Percentiles rank a stretch among this genome's conserved stretches.
These are phyloP conservation scores for Urophycis tenuis DNA, from an alignment of 2,797 vertebrate genomes.

Conservation along the genomic window DNA sequence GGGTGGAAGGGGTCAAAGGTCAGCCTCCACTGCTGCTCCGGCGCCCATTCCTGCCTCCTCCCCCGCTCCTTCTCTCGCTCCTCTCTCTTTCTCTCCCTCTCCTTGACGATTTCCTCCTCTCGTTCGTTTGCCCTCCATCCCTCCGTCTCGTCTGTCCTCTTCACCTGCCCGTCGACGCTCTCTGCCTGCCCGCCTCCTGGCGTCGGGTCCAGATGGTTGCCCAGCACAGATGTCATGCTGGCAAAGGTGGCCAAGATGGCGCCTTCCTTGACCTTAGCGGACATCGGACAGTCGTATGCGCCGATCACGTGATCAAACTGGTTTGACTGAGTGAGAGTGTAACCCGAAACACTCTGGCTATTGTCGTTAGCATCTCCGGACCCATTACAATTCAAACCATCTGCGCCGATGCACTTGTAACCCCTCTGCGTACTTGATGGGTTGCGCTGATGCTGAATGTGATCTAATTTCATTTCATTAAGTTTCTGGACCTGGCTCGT, in stretches of 20 bases:
- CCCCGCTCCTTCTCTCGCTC: constrained; percentile 18
- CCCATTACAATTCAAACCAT: constrained; percentile 7
- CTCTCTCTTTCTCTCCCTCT: constrained; percentile 26
- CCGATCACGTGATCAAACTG: constrained; percentile 18
- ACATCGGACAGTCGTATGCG: constrained; percentile 19
- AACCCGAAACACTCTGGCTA: constrained; percentile 21
- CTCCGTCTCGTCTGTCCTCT: background rate
- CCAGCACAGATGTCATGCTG: background rate
- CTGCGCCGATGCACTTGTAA: background rate
- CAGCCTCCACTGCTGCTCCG: constrained; percentile 7
- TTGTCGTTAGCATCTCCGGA: background rate
- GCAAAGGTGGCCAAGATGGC: background rate
- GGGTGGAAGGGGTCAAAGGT: constrained; percentile 36
- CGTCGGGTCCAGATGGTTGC: background rate
- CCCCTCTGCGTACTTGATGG: constrained; percentile 13
- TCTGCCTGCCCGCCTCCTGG: constrained; percentile 2
- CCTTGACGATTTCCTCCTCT: constrained; percentile 41
- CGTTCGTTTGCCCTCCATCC: constrained; percentile 19
- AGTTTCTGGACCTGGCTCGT: background rate
- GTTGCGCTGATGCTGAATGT: background rate
- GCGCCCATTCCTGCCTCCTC: background rate
- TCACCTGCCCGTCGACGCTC: constrained; percentile 3
- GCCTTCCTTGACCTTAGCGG: background rate
- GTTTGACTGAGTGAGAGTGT: background rate
- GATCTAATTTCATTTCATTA: constrained; percentile 12